Evolutionary conservation across 2,888 invertebrate species (phyloP), one percentile per base, ranked within the genome.

Genomic region (Ormyrus labotus): DNA sequence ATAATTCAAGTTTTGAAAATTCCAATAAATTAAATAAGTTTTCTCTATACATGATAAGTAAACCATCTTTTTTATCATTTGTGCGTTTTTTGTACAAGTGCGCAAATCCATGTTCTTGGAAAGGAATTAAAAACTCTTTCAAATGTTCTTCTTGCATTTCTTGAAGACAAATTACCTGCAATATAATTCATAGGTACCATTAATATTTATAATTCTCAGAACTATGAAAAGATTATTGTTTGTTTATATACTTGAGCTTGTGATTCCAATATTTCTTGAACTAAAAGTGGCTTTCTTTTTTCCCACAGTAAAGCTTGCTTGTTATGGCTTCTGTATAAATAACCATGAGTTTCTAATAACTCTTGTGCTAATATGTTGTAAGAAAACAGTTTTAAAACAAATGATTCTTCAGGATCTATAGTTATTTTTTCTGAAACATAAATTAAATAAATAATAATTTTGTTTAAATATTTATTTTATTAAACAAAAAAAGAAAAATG

Each of bases 331-430:
- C 89, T 91, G 88, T 98, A 98, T 11, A 98, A 91, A 87, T 95
- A 92, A 0, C 92, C 91, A 88, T 98, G 96, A 83, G 93, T 92
- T 83, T 95, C 93, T 74, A 98, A 88, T 61, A 98, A 92, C 85
- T 94, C 93, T 91, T 98, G 98, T 0, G 98, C 95, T 78, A 98
- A 91, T 50, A 98, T 95, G 90, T 99, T 98, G 90, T 97, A 98
- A 0, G 96, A 96, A 89, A 97, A 92, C 50, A 98, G 90, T 81
- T 93, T 94, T 86, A 97, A 94, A 77, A 90, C 90, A 80, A 93
- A 92, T 51, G 90, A 87, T 11, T 90, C 87, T 45, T 90, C 92
- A 88, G 87, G 67, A 89, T 86, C 86, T 45, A 82, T 76, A 11
- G 65, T 75, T 64, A 82, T 73, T 53, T 83, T 84, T 69, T 83